phyloP scores from a whole-genome alignment of 92 coral and sea anemone species.

The Zoanthus sociatus region DNA sequence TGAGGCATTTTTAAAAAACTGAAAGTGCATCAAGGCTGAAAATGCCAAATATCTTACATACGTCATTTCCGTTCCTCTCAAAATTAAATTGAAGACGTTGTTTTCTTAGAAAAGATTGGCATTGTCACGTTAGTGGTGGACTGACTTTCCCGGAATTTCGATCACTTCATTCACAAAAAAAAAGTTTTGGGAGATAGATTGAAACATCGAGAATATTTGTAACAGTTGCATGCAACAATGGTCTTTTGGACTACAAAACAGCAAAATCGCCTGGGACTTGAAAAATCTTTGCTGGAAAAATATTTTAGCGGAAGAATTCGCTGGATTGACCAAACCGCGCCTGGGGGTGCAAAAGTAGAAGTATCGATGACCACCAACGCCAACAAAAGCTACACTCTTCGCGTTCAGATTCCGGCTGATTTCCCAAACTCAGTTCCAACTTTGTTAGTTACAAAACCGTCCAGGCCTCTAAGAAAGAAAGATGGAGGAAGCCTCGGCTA shows the following conservation, averaged over 20 bases:
- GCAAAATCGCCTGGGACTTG: conserved; percentile 66
- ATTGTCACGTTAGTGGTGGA: too few species aligned
- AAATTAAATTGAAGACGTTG: too few species aligned
- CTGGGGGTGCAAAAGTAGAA: conserved; percentile 70
- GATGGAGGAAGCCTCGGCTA: conserved; percentile 45
- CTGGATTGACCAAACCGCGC: conserved; percentile 69
- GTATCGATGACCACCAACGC: conserved; percentile 59
- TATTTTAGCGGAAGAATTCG: conserved; percentile 70
- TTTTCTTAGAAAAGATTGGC: too few species aligned
- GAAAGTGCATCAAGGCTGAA: too few species aligned
- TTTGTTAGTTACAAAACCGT: conserved; percentile 72
- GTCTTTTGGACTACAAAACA: conserved; percentile 72
- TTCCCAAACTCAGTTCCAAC: conserved; percentile 78
- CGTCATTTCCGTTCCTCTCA: too few species aligned
- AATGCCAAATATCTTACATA: too few species aligned
- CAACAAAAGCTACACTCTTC: conserved; percentile 66
- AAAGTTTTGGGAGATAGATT: too few species aligned
- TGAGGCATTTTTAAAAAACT: too few species aligned
- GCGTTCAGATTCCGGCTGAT: conserved; percentile 75
- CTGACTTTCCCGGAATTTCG: too few species aligned
- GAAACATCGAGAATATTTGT: too few species aligned
- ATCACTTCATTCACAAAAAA: too few species aligned
- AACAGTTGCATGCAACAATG: too few species aligned
- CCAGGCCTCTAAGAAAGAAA: conserved; percentile 30
- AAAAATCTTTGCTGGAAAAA: conserved; percentile 65